Evolutionary conservation across 1,140 invertebrate genomes (phyloP), one percentile per base, ranked within the genome.

Genomic region (Drosophila sp.): DNA sequence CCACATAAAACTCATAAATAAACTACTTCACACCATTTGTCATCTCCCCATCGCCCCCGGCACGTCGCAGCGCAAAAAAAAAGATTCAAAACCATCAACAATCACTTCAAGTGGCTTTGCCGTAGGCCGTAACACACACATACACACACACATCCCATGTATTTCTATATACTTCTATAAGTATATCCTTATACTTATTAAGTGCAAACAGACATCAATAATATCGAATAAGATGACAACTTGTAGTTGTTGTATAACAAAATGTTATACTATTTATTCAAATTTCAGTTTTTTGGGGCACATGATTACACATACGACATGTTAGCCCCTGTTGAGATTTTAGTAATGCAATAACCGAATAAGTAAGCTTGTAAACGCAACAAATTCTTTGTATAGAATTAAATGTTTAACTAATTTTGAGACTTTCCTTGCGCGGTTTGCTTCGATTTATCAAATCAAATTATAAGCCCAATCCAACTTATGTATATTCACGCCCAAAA

Each of bases 1-100:
- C 60, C 65, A 57, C 64, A 76, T 65, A 54, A 54, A 68, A 58
- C 72, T 47, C 73, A 76, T 76, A 76, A 76, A 76, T 76, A 76
- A 74, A 50, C 58, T 41, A 30, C 67, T 62, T 69, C 72, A 54
- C 72, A 76, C 58, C 64, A 65, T 66, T 58, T 60, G 72, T 60
- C 33, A 62, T 60, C 57, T 60, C 50, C 35, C 72, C 44, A 10
- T 54, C 3, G 7, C 6, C 8, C n/a, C 27, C 3, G 17, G 17
- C 17, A 17, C 17, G 17, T 17, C 17, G 17, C 17, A 17, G 17
- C 17, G 10, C 30, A 4, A 6, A 32, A 58, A 35, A 58, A 58
- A 58, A 32, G 32, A 32, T 58, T 58, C 56, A 35, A 32, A 58
- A 58, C 30, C 56, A 58, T 58, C 32, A 35, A 35, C 56, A 58